Base-by-base conservation (phyloP, 2,113 vertebrate species). In the Serinus canaria region DNA sequence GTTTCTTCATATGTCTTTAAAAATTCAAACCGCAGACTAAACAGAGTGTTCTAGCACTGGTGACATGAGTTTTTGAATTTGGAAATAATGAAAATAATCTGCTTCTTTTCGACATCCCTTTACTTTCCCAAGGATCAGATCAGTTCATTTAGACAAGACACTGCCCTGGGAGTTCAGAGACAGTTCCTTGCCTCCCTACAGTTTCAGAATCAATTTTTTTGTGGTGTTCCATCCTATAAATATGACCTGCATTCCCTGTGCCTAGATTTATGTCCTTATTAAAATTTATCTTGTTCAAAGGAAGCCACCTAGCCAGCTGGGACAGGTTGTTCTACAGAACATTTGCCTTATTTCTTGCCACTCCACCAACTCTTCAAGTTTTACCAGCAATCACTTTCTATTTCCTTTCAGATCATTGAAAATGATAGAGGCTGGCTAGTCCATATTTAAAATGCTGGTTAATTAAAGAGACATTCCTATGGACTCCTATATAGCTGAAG, bases 361-460 rank as follows among this genome's bases (percentile, higher is more conserved):
- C 47, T 84, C 52, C 77, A 92, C 52, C 49, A 78, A 3, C 92
- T 84, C 39, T 89, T 90, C 73, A 67, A 91, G 31, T 92, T 95
- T 81, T 70, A 39, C 27, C 30, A 70, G 44, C 20, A 75, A 44
- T 78, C 1, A 0, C 28, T 91, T 80, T n/a, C 17, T 60, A 75
- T 89, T 92, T 89, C 92, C 64, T 94, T 97, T 83, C 83, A 92
- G 60, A 90, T 72, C 52, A 75, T 8, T 64, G 89, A 83, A 74
- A 90, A 78, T 0, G 0, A 59, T 82, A 46, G 24, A 30, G 23
- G 28, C 10, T 84, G 58, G 7, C 7, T 64, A 73, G 31, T 25
- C 21, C 14, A 3, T 53, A 33, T 55, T 83, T 30, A 41, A 84
- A 83, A 75, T 44, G 20, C 15, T 52, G 14, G 41, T 39, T 52